Percentiles rank a stretch among this genome's conserved stretches.
phyloP scores from a whole-genome alignment of 2,888 invertebrate species.

The Therioaphis trifolii region DNA sequence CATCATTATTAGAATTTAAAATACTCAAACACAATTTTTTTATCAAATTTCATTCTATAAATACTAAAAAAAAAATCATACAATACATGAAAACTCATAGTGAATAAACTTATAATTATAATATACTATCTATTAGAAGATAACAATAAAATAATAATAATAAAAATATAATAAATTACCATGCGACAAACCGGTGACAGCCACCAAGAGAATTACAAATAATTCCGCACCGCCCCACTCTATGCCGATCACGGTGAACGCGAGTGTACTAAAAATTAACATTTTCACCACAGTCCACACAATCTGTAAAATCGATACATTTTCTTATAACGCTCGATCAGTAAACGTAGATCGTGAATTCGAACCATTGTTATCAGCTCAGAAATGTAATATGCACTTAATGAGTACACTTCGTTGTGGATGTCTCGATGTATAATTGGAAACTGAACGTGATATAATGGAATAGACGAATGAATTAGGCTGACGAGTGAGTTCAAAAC shows the following conservation, averaged over 20 bases:
- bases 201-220: constrained; percentile 10
- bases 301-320: constrained; percentile 19
- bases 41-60: too few relatives aligned
- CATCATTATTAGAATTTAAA: background rate
- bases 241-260: constrained; percentile 27
- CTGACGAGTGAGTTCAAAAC: constrained; percentile 11
- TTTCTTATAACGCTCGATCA: background rate
- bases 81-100: too few relatives aligned
- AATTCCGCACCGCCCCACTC: background rate
- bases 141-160: too few relatives aligned
- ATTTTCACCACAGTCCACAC: constrained; percentile 17
- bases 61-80: too few relatives aligned
- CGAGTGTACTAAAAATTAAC: background rate
- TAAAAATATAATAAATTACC: too few relatives aligned
- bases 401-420: constrained; percentile 39
- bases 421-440: constrained; percentile 45
- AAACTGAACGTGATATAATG: constrained; percentile 7
- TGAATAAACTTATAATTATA: too few relatives aligned
- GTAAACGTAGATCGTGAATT: background rate
- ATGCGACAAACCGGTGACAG: constrained; percentile 4
- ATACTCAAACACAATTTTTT: too few relatives aligned
- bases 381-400: constrained; percentile 27
- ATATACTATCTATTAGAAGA: too few relatives aligned
- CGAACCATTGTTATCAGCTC: constrained; percentile 36
- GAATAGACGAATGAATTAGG: constrained; percentile 8